Evolutionary conservation across 2,888 invertebrate species (phyloP).

Genomic region (Reticulitermes lucifugus): DNA sequence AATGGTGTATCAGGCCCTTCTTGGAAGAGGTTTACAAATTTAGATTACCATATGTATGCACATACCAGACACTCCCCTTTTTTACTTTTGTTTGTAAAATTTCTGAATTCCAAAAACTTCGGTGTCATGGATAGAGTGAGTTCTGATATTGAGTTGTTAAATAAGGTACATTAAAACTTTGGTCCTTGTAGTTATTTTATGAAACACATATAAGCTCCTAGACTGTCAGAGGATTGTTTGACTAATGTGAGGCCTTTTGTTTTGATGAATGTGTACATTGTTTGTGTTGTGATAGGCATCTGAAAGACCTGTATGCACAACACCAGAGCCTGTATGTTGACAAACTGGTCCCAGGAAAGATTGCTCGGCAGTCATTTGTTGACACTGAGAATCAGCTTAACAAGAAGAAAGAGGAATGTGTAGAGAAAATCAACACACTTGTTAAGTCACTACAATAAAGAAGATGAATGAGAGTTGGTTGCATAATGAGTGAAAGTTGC

Average conservation of each 20-base stretch:
- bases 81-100: too few relatives aligned
- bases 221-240: neutral
- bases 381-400: constrained; percentile 68
- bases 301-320: constrained; percentile 64
- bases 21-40: too few relatives aligned
- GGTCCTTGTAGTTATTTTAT: neutral
- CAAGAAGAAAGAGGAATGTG: constrained; percentile 70
- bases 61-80: too few relatives aligned
- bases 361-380: constrained; percentile 70
- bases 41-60: too few relatives aligned
- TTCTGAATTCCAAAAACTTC: too few relatives aligned
- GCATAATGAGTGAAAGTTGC: neutral
- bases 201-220: neutral
- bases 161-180: too few relatives aligned
- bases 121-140: too few relatives aligned
- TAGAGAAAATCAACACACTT: constrained; percentile 66
- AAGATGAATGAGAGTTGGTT: neutral
- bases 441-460: constrained; percentile 64
- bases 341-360: constrained; percentile 71
- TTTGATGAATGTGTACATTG: neutral
- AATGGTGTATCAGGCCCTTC: neutral
- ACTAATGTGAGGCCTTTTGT: too few relatives aligned
- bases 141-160: too few relatives aligned
- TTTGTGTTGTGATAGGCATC: constrained; percentile 53
- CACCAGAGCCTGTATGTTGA: constrained; percentile 70